These are phyloP conservation scores for Bombylius discolor DNA, from an alignment of 2,888 invertebrate species.

Conservation along the genomic window DNA sequence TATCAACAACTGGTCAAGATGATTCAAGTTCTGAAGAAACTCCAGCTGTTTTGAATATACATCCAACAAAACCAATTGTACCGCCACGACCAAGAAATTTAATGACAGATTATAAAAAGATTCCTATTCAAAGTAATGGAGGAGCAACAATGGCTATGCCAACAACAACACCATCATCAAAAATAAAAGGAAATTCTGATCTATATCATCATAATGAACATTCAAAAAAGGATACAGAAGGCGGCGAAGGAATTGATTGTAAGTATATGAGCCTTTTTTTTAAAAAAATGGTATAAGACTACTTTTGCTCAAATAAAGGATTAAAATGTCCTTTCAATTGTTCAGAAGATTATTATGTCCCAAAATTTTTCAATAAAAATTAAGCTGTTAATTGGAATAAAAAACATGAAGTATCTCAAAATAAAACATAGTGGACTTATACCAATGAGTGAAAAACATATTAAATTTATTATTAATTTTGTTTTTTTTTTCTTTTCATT, in stretches of 20 bases:
- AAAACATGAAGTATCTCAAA: too few species aligned
- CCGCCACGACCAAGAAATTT: conserved; percentile 53
- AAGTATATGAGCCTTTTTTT: background rate
- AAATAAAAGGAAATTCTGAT: too few species aligned
- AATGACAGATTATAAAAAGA: conserved; percentile 44
- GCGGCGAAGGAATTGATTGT: background rate
- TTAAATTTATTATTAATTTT: background rate
- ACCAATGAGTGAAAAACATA: too few species aligned
- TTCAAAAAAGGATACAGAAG: too few species aligned
- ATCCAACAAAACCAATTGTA: conserved; percentile 42
- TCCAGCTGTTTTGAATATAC: conserved; percentile 24
- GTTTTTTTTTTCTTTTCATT: background rate
- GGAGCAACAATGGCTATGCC: background rate
- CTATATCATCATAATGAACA: too few species aligned
- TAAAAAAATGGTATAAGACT: too few species aligned
- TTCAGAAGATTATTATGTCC: too few species aligned
- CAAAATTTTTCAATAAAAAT: too few species aligned
- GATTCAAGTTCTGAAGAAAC: conserved; percentile 70
- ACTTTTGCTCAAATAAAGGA: too few species aligned
- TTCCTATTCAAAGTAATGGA: conserved; percentile 12
- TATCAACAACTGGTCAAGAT: conserved; percentile 57
- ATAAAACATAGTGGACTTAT: too few species aligned
- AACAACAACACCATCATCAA: background rate
- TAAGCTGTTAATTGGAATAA: too few species aligned
- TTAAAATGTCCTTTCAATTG: too few species aligned